Conservation (phyloP, 1,140 invertebrate species). For the Hetaerina americana region DNA sequence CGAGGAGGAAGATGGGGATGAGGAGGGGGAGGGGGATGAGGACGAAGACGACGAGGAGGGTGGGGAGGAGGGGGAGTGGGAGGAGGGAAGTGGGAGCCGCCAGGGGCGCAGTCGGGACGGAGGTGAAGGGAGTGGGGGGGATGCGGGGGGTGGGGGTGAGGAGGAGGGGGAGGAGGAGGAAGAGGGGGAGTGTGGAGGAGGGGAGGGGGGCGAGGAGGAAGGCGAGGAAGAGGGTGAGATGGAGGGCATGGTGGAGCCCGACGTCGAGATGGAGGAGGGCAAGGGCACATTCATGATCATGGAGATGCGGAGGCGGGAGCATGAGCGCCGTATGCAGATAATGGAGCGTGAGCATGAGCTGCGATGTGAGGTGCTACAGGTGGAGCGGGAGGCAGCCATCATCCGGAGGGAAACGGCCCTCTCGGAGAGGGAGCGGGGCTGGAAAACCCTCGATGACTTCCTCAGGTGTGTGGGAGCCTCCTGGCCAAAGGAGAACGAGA, state of each 20-base stretch:
- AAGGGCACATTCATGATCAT: not conserved
- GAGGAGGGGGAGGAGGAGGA: not conserved
- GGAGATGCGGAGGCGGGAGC: not conserved
- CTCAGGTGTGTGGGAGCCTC: not conserved
- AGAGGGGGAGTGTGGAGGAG: not conserved
- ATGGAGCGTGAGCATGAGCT: not conserved
- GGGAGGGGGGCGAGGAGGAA: not conserved
- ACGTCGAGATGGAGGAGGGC: not conserved
- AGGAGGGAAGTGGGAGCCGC: not conserved
- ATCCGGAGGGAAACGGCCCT: not conserved
- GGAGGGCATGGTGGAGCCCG: not conserved
- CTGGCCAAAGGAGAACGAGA: not conserved
- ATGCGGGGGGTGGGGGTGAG: not conserved
- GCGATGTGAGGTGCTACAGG: not conserved
- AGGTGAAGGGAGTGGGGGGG: not conserved
- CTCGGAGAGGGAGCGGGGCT: not conserved
- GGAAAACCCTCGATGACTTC: not conserved
- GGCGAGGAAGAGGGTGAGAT: not conserved
- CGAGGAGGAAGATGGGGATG: no score
- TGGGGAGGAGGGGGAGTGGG: not conserved
- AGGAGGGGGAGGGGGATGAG: no score
- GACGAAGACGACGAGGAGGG: no score
- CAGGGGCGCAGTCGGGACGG: not conserved
- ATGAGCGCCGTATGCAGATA: not conserved
- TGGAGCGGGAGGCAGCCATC: not conserved